Conservation (phyloP, 2,113 vertebrate genomes). For the Melanotaenia duboulayi region DNA sequence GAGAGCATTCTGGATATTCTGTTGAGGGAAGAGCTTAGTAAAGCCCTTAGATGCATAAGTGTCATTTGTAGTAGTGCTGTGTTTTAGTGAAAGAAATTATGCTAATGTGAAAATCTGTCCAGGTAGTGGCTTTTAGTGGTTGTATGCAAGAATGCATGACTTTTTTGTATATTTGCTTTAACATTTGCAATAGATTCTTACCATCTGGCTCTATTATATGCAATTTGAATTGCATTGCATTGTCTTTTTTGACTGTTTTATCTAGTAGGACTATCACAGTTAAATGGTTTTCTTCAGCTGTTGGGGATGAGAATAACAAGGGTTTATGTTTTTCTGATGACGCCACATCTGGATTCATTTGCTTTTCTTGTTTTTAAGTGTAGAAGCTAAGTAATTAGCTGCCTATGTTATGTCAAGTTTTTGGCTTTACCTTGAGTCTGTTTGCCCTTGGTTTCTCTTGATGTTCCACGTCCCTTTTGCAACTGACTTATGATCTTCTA, state of each 20-base stretch:
- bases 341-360: background rate
- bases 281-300: slow-evolving; percentile 16
- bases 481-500: too few species aligned
- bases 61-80: background rate
- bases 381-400: slow-evolving; percentile 1
- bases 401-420: slow-evolving; percentile 3
- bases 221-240: too few species aligned
- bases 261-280: background rate
- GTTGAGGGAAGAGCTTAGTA: background rate
- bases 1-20: background rate
- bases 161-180: slow-evolving; percentile 18
- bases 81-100: slow-evolving; percentile 10
- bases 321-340: background rate
- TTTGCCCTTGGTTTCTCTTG: background rate
- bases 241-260: background rate
- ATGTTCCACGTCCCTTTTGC: background rate
- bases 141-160: background rate
- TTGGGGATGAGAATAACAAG: background rate
- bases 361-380: background rate
- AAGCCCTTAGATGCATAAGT: background rate
- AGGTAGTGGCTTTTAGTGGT: slow-evolving; percentile 6
- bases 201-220: slow-evolving; percentile 11
- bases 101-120: background rate
- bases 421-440: slow-evolving; percentile 6
- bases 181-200: slow-evolving; percentile 14